Conservation (phyloP, 2,888 invertebrate genomes). For the Caenorhabditis sp. region DNA sequence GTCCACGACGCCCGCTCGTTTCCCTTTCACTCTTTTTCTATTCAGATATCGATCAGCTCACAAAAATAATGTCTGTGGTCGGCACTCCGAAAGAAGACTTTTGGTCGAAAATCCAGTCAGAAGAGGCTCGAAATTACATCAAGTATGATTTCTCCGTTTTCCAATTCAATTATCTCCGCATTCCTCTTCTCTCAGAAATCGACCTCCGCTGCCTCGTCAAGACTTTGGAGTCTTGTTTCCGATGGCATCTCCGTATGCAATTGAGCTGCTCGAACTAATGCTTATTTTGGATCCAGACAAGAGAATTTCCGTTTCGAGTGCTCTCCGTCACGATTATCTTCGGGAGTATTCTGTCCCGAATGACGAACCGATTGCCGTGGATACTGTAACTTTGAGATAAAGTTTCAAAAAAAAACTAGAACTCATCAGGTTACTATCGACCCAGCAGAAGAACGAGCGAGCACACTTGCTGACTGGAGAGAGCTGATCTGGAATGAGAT, state of each 20-base stretch:
- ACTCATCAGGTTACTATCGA: constrained; percentile 86
- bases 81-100: constrained; percentile 94
- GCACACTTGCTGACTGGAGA: constrained; percentile 94
- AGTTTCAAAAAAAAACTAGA: not conserved
- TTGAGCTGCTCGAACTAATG: constrained; percentile 97
- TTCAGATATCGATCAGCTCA: constrained; percentile 96
- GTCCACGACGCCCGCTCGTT: constrained; percentile 30
- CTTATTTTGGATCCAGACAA: constrained; percentile 94
- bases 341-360: constrained; percentile 74
- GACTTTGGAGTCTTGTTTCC: constrained; percentile 87
- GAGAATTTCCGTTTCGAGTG: constrained; percentile 78
- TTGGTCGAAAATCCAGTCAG: constrained; percentile 94
- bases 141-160: constrained; percentile 32
- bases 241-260: constrained; percentile 97
- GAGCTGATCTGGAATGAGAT: constrained; percentile 78
- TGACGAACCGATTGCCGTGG: constrained; percentile 77
- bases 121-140: constrained; percentile 94
- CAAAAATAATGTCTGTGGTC: constrained; percentile 95
- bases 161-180: not conserved
- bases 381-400: constrained; percentile 57
- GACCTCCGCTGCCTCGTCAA: constrained; percentile 69
- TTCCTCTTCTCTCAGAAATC: constrained; percentile 59
- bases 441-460: constrained; percentile 94
- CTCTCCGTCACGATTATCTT: constrained; percentile 77
- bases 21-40: constrained; percentile 15